Conservation (phyloP, 2,797 vertebrate species). For the Melanogrammus aeglefinus region DNA sequence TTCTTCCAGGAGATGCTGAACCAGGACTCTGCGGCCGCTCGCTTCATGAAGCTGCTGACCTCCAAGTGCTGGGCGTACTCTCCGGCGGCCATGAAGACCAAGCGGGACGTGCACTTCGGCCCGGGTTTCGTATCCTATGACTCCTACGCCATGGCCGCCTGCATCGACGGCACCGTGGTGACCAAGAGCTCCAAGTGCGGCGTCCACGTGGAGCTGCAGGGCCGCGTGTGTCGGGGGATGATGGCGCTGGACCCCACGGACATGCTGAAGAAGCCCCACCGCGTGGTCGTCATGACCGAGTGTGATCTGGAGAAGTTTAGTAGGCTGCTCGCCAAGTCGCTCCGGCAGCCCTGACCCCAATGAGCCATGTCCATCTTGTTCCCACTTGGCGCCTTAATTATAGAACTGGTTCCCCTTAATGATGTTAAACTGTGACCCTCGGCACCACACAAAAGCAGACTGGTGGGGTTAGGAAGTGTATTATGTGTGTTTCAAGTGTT, state of each 20-base stretch:
- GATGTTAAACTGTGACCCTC: background rate
- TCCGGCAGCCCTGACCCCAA: slow-evolving; percentile 49
- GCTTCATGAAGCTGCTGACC: slow-evolving; percentile 74
- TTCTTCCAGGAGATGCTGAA: slow-evolving; percentile 69
- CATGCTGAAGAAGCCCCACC: slow-evolving; percentile 64
- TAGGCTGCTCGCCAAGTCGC: slow-evolving; percentile 61
- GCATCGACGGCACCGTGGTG: slow-evolving; percentile 65
- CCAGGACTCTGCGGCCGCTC: slow-evolving; percentile 64
- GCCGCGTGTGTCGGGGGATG: slow-evolving; percentile 69
- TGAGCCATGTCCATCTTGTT: slow-evolving; percentile 6
- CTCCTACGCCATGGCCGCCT: slow-evolving; percentile 71
- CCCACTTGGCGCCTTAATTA: too few relatives aligned
- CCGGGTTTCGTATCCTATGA: slow-evolving; percentile 75
- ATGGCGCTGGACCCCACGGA: slow-evolving; percentile 68
- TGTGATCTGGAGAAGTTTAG: slow-evolving; percentile 69
- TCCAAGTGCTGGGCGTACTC: slow-evolving; percentile 69
- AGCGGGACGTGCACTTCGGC: slow-evolving; percentile 64
- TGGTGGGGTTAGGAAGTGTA: slow-evolving; percentile 49
- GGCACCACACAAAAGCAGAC: background rate
- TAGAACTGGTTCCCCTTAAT: background rate
- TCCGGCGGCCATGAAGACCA: slow-evolving; percentile 34
- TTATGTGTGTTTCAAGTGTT: too few relatives aligned
- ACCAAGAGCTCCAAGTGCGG: slow-evolving; percentile 62
- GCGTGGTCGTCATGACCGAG: slow-evolving; percentile 61
- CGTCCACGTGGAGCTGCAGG: slow-evolving; percentile 71